Conservation (phyloP, 2,888 invertebrate genomes). For the Lagria hirta region DNA sequence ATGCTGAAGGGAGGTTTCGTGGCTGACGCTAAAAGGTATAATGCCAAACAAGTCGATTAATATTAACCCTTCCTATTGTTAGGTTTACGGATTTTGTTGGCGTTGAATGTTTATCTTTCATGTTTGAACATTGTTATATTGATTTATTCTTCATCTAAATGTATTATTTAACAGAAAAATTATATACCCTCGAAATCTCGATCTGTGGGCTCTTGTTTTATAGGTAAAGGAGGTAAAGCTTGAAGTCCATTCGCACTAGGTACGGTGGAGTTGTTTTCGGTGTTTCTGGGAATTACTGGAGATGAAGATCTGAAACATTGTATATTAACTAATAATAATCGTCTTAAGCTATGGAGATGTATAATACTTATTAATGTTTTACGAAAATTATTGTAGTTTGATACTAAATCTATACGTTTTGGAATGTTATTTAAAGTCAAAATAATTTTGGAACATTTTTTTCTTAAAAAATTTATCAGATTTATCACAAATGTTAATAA, state of each 20-base stretch:
- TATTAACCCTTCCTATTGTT: slow-evolving; percentile 44
- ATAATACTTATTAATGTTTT: no score
- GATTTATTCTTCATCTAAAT: slow-evolving; percentile 1
- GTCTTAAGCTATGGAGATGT: no score
- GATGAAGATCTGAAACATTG: slow-evolving; percentile 20
- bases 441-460: no score
- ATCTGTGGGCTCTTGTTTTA: slow-evolving; percentile 50
- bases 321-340: no score
- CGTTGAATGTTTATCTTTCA: slow-evolving; percentile 22
- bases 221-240: slow-evolving; percentile 31
- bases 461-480: no score
- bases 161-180: neutral
- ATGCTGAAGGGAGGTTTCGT: slow-evolving; percentile 33
- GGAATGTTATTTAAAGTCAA: no score
- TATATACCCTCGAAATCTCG: slow-evolving; percentile 46
- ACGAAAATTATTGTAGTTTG: no score
- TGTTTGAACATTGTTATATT: slow-evolving; percentile 2
- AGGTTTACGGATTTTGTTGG: slow-evolving; percentile 28
- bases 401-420: no score
- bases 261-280: slow-evolving; percentile 9
- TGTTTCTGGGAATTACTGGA: slow-evolving; percentile 12
- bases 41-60: slow-evolving; percentile 48
- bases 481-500: no score
- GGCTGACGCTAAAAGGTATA: slow-evolving; percentile 45
- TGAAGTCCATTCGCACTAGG: slow-evolving; percentile 12